phyloP scores from a whole-genome alignment of 2,113 vertebrate genomes.

The Onychostoma macrolepis region DNA sequence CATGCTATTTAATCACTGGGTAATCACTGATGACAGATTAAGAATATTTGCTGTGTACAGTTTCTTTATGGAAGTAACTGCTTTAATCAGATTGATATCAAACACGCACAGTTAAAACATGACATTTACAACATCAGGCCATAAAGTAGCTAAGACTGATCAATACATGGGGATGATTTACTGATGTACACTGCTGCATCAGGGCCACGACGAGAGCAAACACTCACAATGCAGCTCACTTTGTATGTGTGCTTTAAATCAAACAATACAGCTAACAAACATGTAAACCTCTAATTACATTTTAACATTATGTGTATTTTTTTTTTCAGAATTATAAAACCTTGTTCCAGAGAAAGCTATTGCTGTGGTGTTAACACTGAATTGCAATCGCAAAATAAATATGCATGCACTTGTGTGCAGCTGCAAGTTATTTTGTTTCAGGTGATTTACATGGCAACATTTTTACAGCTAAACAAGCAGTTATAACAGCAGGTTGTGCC shows the following conservation, averaged over 20 bases:
- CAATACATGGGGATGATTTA: constrained; percentile 79
- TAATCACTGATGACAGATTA: constrained; percentile 59
- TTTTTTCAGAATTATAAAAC: neutral
- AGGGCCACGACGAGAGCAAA: constrained; percentile 59
- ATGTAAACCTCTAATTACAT: neutral
- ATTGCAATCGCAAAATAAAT: neutral
- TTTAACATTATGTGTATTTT: neutral
- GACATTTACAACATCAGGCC: constrained; percentile 80
- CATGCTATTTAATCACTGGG: constrained; percentile 73
- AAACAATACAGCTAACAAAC: neutral
- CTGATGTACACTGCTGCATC: constrained; percentile 73
- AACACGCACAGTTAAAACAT: constrained; percentile 80
- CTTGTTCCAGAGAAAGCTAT: neutral
- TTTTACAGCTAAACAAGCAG: too few relatives aligned
- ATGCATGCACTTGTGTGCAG: neutral
- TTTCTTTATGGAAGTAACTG: constrained; percentile 76
- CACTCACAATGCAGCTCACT: constrained; percentile 56
- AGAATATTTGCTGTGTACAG: constrained; percentile 68
- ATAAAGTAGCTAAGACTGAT: constrained; percentile 81
- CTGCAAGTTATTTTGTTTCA: too few relatives aligned
- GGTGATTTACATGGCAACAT: too few relatives aligned
- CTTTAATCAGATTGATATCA: constrained; percentile 84
- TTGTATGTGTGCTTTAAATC: constrained; percentile 3
- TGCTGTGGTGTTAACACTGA: neutral
- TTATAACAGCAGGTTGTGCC: too few relatives aligned